A percentile compares a stretch with the other conserved stretches of the same genome.
phyloP scores from a whole-genome alignment of 37 sponge, comb jelly and placozoan genomes.

The Beroe forskalii region DNA sequence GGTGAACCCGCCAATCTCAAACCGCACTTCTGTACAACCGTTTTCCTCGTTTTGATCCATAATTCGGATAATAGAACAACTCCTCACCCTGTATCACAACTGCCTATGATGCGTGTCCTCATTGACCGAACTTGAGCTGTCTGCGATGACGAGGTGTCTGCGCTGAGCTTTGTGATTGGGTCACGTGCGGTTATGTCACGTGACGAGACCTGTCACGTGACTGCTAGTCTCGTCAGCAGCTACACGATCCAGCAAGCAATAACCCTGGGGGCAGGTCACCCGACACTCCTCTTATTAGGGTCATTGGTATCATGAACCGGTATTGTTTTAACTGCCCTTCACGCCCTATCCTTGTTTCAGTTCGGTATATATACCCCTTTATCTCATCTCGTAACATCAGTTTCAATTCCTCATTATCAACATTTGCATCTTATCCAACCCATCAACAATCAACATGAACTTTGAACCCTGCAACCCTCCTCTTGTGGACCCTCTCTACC shows the following conservation, averaged over 20 bases:
- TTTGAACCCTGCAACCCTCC: slow-evolving; percentile 64
- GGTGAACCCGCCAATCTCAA: no score
- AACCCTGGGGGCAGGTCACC: slow-evolving; percentile 35
- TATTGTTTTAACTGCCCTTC: no score
- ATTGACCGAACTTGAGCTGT: no score
- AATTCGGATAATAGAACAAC: no score
- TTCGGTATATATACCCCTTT: background rate
- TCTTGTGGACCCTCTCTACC: slow-evolving; percentile 45
- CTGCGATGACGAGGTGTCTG: no score
- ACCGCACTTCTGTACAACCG: no score
- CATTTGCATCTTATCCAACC: no score
- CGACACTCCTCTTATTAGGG: background rate
- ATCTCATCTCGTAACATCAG: background rate
- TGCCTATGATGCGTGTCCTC: no score
- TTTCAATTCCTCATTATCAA: background rate
- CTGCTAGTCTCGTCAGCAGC: background rate
- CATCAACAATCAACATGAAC: slow-evolving; percentile 3
- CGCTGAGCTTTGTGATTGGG: no score
- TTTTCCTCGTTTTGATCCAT: no score
- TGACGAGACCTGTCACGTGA: slow-evolving; percentile 19
- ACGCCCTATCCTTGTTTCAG: background rate
- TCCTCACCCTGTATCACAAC: no score
- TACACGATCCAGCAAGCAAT: background rate
- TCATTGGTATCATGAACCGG: background rate
- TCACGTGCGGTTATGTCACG: slow-evolving; percentile 4